Evolutionary conservation across 2,888 invertebrate species (phyloP).

Genomic region (Glyphotaelius pellucidus): DNA sequence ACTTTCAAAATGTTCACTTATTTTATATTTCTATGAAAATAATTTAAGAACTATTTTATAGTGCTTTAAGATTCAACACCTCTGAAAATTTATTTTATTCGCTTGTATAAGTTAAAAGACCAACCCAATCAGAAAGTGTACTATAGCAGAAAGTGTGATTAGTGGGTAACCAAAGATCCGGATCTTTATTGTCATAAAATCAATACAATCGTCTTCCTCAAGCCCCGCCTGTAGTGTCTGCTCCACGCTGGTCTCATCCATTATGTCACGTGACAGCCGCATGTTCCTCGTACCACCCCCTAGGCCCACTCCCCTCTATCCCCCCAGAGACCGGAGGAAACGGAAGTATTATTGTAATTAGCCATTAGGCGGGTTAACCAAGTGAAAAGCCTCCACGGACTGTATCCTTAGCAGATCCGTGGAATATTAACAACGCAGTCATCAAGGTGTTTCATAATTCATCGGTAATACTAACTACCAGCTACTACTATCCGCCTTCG

Average conservation of each 20-base stretch:
- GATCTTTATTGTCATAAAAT: neutral
- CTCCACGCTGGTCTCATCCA: constrained; percentile 26
- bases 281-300: neutral
- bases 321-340: constrained; percentile 20
- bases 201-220: neutral
- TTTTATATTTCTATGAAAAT: too few relatives aligned
- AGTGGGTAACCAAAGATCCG: neutral
- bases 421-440: neutral
- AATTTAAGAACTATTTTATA: too few relatives aligned
- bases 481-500: neutral
- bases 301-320: neutral
- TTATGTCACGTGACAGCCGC: constrained; percentile 42
- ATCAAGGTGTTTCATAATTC: constrained; percentile 16
- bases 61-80: too few relatives aligned
- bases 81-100: too few relatives aligned
- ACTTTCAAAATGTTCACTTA: too few relatives aligned
- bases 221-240: neutral
- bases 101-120: too few relatives aligned
- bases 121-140: too few relatives aligned
- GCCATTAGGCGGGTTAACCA: constrained; percentile 55
- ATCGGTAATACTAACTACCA: neutral
- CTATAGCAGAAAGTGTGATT: too few relatives aligned
- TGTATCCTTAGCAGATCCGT: neutral
- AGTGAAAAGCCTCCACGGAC: constrained; percentile 34
- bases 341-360: constrained; percentile 52